Conservation (phyloP, 1,140 invertebrate species). For the Pseudomyrmex pallidus region DNA sequence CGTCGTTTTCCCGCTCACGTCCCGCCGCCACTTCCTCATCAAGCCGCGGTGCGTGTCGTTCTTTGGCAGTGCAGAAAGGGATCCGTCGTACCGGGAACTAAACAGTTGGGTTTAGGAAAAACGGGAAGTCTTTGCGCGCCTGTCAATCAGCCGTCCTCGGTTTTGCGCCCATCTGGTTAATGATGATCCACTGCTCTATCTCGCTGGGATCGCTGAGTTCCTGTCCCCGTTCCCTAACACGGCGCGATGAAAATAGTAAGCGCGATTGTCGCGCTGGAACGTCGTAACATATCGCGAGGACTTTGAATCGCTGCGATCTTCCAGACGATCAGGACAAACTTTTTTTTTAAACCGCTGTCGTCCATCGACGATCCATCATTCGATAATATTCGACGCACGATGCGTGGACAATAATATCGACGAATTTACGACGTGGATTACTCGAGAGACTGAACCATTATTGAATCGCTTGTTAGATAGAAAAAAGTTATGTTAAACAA, state of each 20-base stretch:
- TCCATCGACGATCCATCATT: conserved; percentile 37
- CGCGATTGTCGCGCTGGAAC: conserved; percentile 55
- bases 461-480: neutral
- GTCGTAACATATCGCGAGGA: neutral
- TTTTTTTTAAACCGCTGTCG: conserved; percentile 31
- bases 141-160: conserved; percentile 81
- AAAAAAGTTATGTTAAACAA: neutral
- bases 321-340: neutral
- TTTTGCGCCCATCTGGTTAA: conserved; percentile 80
- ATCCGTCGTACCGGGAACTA: conserved; percentile 77
- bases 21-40: conserved; percentile 45
- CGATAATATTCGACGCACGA: conserved; percentile 5
- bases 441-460: neutral
- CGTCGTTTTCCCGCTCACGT: neutral
- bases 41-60: conserved; percentile 61
- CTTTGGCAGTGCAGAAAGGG: conserved; percentile 70
- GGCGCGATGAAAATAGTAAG: conserved; percentile 66
- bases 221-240: conserved; percentile 47
- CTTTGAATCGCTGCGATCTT: conserved; percentile 52
- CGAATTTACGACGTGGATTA: conserved; percentile 47
- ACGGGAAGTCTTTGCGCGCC: conserved; percentile 79
- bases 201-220: conserved; percentile 64
- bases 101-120: conserved; percentile 77
- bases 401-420: conserved; percentile 6
- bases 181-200: conserved; percentile 82